These are phyloP conservation scores for Vanessa atalanta DNA, from an alignment of 1,140 invertebrate species.

Conservation along the genomic window DNA sequence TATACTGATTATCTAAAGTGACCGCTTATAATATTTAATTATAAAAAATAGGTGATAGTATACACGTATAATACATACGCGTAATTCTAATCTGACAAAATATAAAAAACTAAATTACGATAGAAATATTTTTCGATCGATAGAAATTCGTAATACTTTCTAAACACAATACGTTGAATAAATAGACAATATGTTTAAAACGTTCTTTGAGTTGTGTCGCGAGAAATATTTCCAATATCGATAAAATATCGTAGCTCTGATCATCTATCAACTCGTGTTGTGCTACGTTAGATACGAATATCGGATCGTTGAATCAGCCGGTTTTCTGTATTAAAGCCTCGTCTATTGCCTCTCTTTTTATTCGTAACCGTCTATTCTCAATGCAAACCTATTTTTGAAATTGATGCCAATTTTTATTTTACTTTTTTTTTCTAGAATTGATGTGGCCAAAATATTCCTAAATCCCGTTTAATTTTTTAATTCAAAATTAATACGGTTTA, in stretches of 20 bases:
- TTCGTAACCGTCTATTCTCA: background rate
- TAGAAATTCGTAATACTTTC: background rate
- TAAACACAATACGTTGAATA: background rate
- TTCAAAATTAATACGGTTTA: no score
- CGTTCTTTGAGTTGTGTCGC: slow-evolving; percentile 8
- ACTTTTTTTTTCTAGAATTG: background rate
- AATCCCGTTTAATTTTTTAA: no score
- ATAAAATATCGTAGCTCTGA: slow-evolving; percentile 35
- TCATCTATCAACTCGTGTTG: slow-evolving; percentile 37
- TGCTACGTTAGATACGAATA: slow-evolving; percentile 22
- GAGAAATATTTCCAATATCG: slow-evolving; percentile 34
- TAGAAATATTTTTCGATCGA: background rate
- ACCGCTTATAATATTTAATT: no score
- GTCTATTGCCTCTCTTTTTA: slow-evolving; percentile 9
- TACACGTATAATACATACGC: no score
- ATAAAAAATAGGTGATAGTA: no score
- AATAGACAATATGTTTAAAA: background rate
- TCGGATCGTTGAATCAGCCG: slow-evolving; percentile 17
- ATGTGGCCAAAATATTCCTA: no score
- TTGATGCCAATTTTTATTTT: background rate
- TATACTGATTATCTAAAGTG: no score
- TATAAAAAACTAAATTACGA: no score
- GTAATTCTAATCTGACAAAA: no score
- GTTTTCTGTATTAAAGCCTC: slow-evolving; percentile 9
- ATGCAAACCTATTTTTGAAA: background rate